Evolutionary conservation across 1,140 invertebrate genomes (phyloP).

Genomic region (Drosophila lacertosa): DNA sequence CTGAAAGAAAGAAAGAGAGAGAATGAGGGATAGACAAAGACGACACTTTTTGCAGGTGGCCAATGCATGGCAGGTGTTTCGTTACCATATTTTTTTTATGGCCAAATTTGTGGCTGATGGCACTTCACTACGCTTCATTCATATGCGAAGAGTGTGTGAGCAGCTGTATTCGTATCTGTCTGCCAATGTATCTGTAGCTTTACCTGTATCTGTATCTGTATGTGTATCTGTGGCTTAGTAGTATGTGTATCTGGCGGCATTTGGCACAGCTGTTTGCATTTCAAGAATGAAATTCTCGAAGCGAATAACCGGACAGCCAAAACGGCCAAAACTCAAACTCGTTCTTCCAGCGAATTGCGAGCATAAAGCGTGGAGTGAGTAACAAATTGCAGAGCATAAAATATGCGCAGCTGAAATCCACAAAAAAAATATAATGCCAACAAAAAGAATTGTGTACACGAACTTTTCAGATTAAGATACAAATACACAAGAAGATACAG

Average conservation of each 20-base stretch:
- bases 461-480: constrained; percentile 10
- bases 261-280: constrained; percentile 75
- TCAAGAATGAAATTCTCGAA: constrained; percentile 75
- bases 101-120: constrained; percentile 61
- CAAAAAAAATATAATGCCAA: constrained; percentile 38
- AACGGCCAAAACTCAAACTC: constrained; percentile 49
- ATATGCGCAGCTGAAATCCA: constrained; percentile 43
- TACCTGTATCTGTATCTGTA: constrained; percentile 29
- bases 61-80: constrained; percentile 65
- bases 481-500: constrained; percentile 2
- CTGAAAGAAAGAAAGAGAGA: neutral
- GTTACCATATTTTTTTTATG: constrained; percentile 73
- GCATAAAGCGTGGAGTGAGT: constrained; percentile 54
- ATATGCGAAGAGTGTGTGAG: constrained; percentile 58
- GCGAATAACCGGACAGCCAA: constrained; percentile 13
- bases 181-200: constrained; percentile 13
- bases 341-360: constrained; percentile 65
- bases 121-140: constrained; percentile 61
- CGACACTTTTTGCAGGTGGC: constrained; percentile 62
- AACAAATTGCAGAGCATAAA: constrained; percentile 59
- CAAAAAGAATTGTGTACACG: constrained; percentile 5
- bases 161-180: constrained; percentile 14
- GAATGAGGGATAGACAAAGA: constrained; percentile 21
- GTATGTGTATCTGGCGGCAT: constrained; percentile 42
- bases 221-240: constrained; percentile 15